Evolutionary conservation across 2,797 vertebrate species (phyloP), one percentile per base, ranked within the genome.

Genomic region (Acanthopagrus latus): DNA sequence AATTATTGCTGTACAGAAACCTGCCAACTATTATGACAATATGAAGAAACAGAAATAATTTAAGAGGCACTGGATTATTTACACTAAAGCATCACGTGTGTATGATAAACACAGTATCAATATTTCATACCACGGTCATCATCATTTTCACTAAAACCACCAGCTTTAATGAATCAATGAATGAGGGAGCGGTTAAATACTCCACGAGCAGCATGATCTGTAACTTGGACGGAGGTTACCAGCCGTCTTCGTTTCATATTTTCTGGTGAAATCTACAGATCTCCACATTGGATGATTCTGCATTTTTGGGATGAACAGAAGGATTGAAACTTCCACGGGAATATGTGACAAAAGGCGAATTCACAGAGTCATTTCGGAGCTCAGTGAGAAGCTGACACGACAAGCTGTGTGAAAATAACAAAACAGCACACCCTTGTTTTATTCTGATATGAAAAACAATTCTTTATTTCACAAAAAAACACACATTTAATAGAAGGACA

Each of bases 381-480:
- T 8, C 51, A 23, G 0, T 18, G 46, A 38, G 21, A 65, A 51
- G 3, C 27, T 16, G 9, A 33, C 33, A 3, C 41, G 12, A 10
- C 43, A 13, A 44, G 43, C 43, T 14, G 5, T 33, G 25, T 48
- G 10, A 56, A 50, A 43, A 2, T 21, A 81, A 51, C 29, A 76
- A 76, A 16, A 70, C 64, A 77, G 71, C n/a, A 54, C 58, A 47
- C 18, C 5, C 29, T 27, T 4, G 5, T n/a, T 58, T 64, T 21
- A 29, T 33, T 81, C 68, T 64, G 4, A 54, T 44, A 23, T 50
- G 13, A 64, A 21, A 3, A 80, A 20, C 4, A 0, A 43, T 41
- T n/a, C 18, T 89, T 89, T 88, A 89, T 88, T 91, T 50, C 33
- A 52, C 27, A 47, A 68, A 71, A 68, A 68, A 67, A 71, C 3